Evolutionary conservation across 2,888 invertebrate genomes (phyloP).

Genomic region (Glyphotaelius pellucidus): DNA sequence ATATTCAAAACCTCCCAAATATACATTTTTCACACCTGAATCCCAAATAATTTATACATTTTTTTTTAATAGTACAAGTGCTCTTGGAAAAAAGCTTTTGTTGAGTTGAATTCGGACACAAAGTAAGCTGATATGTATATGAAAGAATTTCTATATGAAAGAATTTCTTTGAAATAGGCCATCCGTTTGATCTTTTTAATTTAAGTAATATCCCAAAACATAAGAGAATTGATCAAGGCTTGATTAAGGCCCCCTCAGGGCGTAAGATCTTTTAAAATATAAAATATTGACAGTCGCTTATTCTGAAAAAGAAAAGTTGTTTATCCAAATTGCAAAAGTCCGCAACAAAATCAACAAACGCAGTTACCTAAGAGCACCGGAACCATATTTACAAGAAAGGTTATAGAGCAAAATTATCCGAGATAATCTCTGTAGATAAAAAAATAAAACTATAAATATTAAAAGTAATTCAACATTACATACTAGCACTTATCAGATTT

Average conservation of each 20-base stretch:
- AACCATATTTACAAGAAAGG: not conserved
- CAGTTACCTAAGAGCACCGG: not conserved
- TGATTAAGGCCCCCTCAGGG: not conserved
- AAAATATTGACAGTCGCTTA: not conserved
- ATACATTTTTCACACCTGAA: not conserved
- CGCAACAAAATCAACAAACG: not conserved
- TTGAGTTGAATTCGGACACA: not conserved
- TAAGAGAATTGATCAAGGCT: not conserved
- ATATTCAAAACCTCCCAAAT: slow-evolving; percentile 2
- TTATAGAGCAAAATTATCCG: not conserved
- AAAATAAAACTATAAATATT: slow-evolving; percentile 2
- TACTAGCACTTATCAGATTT: not conserved
- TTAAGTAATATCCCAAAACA: not conserved
- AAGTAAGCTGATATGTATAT: not conserved
- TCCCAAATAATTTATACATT: not conserved
- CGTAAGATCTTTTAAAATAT: not conserved
- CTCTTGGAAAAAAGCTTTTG: not conserved
- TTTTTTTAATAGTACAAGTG: not conserved
- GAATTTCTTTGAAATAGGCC: not conserved
- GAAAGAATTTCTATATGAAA: not conserved
- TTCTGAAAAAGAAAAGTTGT: not conserved
- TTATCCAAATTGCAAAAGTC: not conserved
- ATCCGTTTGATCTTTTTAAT: not conserved
- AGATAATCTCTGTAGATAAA: slow-evolving; percentile 2
- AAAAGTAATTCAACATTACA: slow-evolving; percentile 2